Conservation (phyloP, 2,888 invertebrate genomes). For the Acronicta aceris region DNA sequence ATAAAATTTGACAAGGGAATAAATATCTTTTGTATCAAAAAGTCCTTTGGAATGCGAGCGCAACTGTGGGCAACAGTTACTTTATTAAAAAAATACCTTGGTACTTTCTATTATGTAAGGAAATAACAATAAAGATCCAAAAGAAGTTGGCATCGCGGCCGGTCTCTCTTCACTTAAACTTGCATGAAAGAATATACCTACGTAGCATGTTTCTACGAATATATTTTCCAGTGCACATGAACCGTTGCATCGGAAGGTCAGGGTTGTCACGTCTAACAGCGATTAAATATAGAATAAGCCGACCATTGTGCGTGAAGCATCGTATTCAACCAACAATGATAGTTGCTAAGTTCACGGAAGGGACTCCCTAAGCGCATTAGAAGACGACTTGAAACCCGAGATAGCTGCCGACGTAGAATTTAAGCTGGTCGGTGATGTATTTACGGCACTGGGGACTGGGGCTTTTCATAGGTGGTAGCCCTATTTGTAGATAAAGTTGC, state of each 20-base stretch:
- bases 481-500: conserved; percentile 71
- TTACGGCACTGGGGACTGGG: conserved; percentile 1
- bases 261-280: conserved; percentile 32
- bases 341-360: conserved; percentile 6
- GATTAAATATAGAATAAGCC: conserved; percentile 11
- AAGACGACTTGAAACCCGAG: conserved; percentile 1
- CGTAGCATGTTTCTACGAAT: conserved; percentile 59
- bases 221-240: conserved; percentile 60
- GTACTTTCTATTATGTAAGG: neutral
- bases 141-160: conserved; percentile 52
- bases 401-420: conserved; percentile 7
- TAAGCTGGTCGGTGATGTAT: conserved; percentile 7
- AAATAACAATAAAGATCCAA: conserved; percentile 29
- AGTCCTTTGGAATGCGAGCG: too few species aligned
- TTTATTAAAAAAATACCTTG: neutral
- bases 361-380: conserved; percentile 17
- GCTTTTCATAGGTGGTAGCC: conserved; percentile 26
- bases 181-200: conserved; percentile 65
- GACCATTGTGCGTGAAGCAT: conserved; percentile 2
- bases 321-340: conserved; percentile 5
- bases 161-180: conserved; percentile 59
- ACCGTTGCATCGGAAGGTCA: conserved; percentile 44
- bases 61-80: neutral
- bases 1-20: too few species aligned
- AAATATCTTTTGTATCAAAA: too few species aligned